A percentile compares a stretch with the other conserved stretches of the same genome.
Evolutionary conservation across 2,113 vertebrate genomes (phyloP).

Genomic region (Vireo altiloquus): DNA sequence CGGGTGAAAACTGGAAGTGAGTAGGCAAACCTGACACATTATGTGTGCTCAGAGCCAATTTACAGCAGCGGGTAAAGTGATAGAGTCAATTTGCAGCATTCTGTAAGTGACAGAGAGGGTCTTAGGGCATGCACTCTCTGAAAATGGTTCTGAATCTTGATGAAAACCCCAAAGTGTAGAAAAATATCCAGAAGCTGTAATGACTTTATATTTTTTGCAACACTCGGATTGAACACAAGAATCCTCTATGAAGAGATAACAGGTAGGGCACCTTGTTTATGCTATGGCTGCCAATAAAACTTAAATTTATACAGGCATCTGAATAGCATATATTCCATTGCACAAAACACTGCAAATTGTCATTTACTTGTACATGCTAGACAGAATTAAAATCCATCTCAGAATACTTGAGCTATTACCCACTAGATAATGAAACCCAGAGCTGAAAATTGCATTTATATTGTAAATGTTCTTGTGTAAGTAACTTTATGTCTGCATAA

Average conservation of each 20-base stretch:
- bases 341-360: neutral
- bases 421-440: neutral
- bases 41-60: constrained; percentile 69
- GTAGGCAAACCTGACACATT: constrained; percentile 67
- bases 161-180: constrained; percentile 55
- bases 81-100: constrained; percentile 69
- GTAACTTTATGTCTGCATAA: neutral
- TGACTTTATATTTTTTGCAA: constrained; percentile 40
- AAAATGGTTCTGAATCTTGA: constrained; percentile 64
- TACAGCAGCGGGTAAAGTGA: constrained; percentile 63
- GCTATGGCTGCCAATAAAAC: neutral
- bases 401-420: neutral
- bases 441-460: constrained; percentile 10
- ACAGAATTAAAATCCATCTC: constrained; percentile 14
- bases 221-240: neutral
- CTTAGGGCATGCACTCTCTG: constrained; percentile 62
- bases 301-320: neutral
- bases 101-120: constrained; percentile 61
- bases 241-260: constrained; percentile 6
- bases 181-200: constrained; percentile 47
- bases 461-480: constrained; percentile 3
- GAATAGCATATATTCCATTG: neutral
- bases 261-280: neutral
- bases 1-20: constrained; percentile 63
- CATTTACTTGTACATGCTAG: neutral